A percentile compares a stretch with the other conserved stretches of the same genome.
Evolutionary conservation across 2,113 vertebrate species (phyloP).

Genomic region (Prionailurus viverrinus): DNA sequence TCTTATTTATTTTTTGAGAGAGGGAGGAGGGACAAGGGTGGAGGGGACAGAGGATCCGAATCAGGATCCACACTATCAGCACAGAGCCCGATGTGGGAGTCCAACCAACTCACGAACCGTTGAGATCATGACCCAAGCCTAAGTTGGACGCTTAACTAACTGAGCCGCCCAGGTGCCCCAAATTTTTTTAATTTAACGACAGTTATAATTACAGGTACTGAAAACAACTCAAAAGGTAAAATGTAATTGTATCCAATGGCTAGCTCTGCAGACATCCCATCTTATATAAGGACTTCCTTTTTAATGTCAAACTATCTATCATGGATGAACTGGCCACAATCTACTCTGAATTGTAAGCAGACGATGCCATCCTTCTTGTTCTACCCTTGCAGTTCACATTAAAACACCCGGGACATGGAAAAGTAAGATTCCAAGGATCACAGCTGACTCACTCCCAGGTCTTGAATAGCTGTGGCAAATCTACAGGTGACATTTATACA

Average conservation of each 20-base stretch:
- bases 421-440: not conserved
- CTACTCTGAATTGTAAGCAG: not conserved
- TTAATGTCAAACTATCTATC: not conserved
- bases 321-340: not conserved
- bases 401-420: not conserved
- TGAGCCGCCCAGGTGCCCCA: not conserved
- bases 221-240: conserved; percentile 36
- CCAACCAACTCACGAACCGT: too few relatives aligned
- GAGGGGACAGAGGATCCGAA: too few relatives aligned
- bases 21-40: not conserved
- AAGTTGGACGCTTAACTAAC: not conserved
- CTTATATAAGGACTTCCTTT: not conserved
- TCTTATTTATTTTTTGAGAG: not conserved
- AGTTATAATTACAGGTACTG: not conserved
- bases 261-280: not conserved
- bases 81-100: too few relatives aligned
- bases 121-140: not conserved
- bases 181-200: too few relatives aligned
- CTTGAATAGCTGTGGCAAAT: conserved; percentile 22
- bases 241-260: not conserved
- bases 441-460: not conserved
- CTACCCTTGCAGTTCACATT: not conserved
- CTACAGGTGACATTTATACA: not conserved
- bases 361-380: too few relatives aligned
- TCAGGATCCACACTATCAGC: too few relatives aligned